Evolutionary conservation across 1,140 invertebrate genomes (phyloP).

Genomic region (Drosophila saltans): DNA sequence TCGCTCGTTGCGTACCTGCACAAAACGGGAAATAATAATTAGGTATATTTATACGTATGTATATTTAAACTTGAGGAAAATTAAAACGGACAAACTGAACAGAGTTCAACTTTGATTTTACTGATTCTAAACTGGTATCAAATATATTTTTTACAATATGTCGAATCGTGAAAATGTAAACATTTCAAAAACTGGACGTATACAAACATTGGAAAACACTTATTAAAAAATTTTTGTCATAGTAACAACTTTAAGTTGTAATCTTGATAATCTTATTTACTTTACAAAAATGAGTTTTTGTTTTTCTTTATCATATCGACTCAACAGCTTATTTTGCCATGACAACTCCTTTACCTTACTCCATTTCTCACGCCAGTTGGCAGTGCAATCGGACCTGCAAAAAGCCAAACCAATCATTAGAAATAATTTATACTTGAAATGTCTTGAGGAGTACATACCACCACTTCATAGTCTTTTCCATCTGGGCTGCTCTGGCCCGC

Average conservation of each 20-base stretch:
- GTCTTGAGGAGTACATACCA: slow-evolving; percentile 84
- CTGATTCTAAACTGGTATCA: too few species aligned
- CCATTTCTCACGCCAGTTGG: slow-evolving; percentile 95
- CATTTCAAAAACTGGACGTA: too few species aligned
- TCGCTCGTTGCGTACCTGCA: slow-evolving; percentile 90
- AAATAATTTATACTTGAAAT: not conserved
- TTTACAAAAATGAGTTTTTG: not conserved
- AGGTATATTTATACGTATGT: slow-evolving; percentile 27
- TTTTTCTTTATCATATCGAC: slow-evolving; percentile 27
- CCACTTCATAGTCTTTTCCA: slow-evolving; percentile 99
- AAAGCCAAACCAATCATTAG: not conserved
- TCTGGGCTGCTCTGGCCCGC: slow-evolving; percentile 94
- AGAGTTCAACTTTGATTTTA: too few species aligned
- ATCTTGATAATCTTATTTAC: not conserved
- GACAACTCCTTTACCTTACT: slow-evolving; percentile 88
- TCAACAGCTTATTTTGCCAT: slow-evolving; percentile 47
- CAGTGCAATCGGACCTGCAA: slow-evolving; percentile 87
- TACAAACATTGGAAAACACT: too few species aligned
- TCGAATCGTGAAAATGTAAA: too few species aligned
- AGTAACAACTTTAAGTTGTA: too few species aligned
- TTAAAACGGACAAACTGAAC: too few species aligned
- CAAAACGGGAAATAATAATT: slow-evolving; percentile 15
- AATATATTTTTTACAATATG: too few species aligned
- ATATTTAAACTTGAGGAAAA: not conserved
- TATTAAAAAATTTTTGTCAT: too few species aligned